A percentile compares a stretch with the other conserved stretches of the same genome.
Conservation (phyloP, 2,888 invertebrate genomes). For the Plutella xylostella region DNA sequence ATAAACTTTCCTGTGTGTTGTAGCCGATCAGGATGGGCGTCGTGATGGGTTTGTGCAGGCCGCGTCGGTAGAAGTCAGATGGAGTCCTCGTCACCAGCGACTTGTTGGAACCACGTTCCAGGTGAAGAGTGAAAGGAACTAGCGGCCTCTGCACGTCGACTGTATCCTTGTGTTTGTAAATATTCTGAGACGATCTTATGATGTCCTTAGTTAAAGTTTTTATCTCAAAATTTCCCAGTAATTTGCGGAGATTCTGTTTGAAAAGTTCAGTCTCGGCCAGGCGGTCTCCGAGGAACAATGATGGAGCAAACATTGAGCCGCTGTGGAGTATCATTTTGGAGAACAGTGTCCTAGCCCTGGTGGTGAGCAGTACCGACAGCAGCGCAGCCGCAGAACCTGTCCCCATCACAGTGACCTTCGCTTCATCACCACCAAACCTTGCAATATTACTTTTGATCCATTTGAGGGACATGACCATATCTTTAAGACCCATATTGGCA, state of each 20-base stretch:
- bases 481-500: slow-evolving; percentile 59
- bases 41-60: slow-evolving; percentile 17
- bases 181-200: slow-evolving; percentile 33
- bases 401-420: slow-evolving; percentile 47
- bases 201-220: slow-evolving; percentile 35
- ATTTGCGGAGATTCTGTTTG: background rate
- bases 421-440: slow-evolving; percentile 45
- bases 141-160: slow-evolving; percentile 45
- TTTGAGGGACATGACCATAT: slow-evolving; percentile 51
- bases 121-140: slow-evolving; percentile 46
- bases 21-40: slow-evolving; percentile 61
- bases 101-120: slow-evolving; percentile 31
- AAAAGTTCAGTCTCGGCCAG: slow-evolving; percentile 18
- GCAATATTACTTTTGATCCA: slow-evolving; percentile 49
- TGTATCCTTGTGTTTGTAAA: slow-evolving; percentile 40
- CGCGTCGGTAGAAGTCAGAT: slow-evolving; percentile 23
- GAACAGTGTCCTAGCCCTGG: slow-evolving; percentile 42
- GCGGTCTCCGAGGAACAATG: slow-evolving; percentile 37
- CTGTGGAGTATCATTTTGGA: slow-evolving; percentile 57
- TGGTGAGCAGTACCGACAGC: slow-evolving; percentile 39
- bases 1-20: slow-evolving; percentile 58
- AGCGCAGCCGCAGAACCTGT: slow-evolving; percentile 50
- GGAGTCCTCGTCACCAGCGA: slow-evolving; percentile 32
- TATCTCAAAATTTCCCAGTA: slow-evolving; percentile 20
- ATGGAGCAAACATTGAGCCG: slow-evolving; percentile 46